phyloP scores from a whole-genome alignment of 2,888 invertebrate species.

The Iselma pallidipennis region DNA sequence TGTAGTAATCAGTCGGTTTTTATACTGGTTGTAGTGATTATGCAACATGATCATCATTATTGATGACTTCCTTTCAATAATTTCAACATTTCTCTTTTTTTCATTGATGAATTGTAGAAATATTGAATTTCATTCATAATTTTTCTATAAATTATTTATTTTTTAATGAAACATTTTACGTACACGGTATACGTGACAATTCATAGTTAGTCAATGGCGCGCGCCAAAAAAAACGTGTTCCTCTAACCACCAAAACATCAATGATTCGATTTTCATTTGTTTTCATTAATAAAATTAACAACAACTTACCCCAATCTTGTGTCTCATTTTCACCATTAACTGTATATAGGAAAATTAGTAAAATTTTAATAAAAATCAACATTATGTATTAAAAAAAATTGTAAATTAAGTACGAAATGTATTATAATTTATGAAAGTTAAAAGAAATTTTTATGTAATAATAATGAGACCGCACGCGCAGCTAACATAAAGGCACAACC shows the following conservation, averaged over 20 bases:
- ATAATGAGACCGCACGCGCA: not conserved
- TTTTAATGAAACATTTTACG: not conserved
- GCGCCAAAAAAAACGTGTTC: constrained; percentile 35
- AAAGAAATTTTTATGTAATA: not conserved
- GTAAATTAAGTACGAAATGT: too few relatives aligned
- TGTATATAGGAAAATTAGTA: constrained; percentile 12
- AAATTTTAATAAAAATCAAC: constrained; percentile 9
- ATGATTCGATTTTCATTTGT: constrained; percentile 12
- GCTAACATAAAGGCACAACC: not conserved
- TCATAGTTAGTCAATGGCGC: constrained; percentile 36
- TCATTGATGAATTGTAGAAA: not conserved
- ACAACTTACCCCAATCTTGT: constrained; percentile 47
- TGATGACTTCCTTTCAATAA: not conserved
- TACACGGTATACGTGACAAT: constrained; percentile 30
- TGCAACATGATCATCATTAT: not conserved
- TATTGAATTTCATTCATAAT: not conserved
- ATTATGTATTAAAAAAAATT: too few relatives aligned
- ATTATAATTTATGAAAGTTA: too few relatives aligned
- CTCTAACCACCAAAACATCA: constrained; percentile 26
- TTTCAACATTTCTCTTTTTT: not conserved
- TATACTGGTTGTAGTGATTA: not conserved
- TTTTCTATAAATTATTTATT: not conserved
- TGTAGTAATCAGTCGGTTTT: not conserved
- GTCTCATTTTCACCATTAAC: constrained; percentile 23
- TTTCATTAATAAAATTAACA: not conserved